Percentiles rank a stretch among this genome's conserved stretches.
Conservation (phyloP, 1,140 invertebrate genomes). For the Akabosia matsudoensis region DNA sequence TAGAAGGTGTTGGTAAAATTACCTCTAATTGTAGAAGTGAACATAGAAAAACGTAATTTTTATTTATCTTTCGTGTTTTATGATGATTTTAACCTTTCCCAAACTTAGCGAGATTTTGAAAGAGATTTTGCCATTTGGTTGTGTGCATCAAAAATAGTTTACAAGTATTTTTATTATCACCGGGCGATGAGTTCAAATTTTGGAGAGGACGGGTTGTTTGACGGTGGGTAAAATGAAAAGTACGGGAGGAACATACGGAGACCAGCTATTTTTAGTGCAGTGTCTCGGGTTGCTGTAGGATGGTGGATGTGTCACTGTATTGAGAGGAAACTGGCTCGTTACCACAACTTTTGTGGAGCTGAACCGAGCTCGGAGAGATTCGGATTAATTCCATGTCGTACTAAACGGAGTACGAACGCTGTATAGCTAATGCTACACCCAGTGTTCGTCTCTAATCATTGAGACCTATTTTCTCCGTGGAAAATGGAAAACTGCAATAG, state of each 20-base stretch:
- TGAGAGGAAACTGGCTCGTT: conserved; percentile 36
- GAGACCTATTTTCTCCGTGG: too few species aligned
- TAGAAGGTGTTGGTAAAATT: too few species aligned
- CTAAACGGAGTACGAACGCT: too few species aligned
- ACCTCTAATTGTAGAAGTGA: too few species aligned
- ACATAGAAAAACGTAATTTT: too few species aligned
- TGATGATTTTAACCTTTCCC: too few species aligned
- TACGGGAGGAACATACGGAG: conserved; percentile 37
- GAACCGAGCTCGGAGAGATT: conserved; percentile 9
- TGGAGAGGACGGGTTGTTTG: conserved; percentile 6
- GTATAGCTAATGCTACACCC: too few species aligned
- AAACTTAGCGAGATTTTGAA: too few species aligned
- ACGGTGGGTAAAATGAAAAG: conserved; percentile 24
- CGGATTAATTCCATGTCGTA: background rate
- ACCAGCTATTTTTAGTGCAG: conserved; percentile 46
- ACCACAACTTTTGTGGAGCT: conserved; percentile 39
- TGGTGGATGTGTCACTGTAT: conserved; percentile 38
- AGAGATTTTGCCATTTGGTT: background rate
- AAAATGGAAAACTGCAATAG: too few species aligned
- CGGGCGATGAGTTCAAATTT: conserved; percentile 22
- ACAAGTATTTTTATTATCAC: conserved; percentile 16
- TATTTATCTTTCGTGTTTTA: too few species aligned
- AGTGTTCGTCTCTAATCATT: too few species aligned
- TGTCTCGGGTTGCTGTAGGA: conserved; percentile 38
- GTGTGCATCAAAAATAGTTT: conserved; percentile 7